Evolutionary conservation across 2,888 invertebrate species (phyloP).

Genomic region (Pteria penguin): DNA sequence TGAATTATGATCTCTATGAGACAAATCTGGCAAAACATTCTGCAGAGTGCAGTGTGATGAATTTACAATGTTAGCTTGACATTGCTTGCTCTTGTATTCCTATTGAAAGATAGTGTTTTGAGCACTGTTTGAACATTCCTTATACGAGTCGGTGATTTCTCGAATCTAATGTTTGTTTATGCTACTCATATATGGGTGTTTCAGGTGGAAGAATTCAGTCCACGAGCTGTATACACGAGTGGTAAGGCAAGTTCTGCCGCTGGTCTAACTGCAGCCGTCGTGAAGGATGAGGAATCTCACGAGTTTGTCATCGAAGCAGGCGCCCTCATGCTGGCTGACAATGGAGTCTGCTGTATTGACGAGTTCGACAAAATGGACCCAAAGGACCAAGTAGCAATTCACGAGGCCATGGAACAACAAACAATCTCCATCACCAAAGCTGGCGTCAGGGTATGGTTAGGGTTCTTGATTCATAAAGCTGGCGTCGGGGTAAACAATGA

Average conservation of each 20-base stretch:
- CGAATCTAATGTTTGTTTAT: too few species aligned
- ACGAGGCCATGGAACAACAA: conserved; percentile 99
- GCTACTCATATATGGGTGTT: too few species aligned
- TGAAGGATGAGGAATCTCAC: conserved; percentile 97
- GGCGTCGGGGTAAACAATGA: too few species aligned
- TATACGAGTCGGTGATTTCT: too few species aligned
- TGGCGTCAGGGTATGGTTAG: conserved; percentile 80
- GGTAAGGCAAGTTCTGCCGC: conserved; percentile 99
- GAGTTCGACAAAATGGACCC: conserved; percentile 99
- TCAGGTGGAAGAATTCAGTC: conserved; percentile 92
- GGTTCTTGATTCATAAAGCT: too few species aligned
- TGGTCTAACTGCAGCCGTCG: conserved; percentile 98
- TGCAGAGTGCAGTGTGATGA: too few species aligned
- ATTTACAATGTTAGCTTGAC: too few species aligned
- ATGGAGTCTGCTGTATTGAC: conserved; percentile 98
- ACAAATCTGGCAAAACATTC: too few species aligned
- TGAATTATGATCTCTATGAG: too few species aligned
- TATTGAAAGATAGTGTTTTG: too few species aligned
- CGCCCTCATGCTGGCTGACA: conserved; percentile 99
- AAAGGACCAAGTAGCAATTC: conserved; percentile 98
- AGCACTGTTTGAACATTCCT: too few species aligned
- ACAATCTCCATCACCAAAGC: conserved; percentile 98
- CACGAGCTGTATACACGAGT: conserved; percentile 98
- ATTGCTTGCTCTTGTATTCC: too few species aligned
- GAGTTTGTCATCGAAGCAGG: conserved; percentile 99